These are phyloP conservation scores for Austrolebias charrua DNA, from an alignment of 2,797 vertebrate species.

Conservation along the genomic window DNA sequence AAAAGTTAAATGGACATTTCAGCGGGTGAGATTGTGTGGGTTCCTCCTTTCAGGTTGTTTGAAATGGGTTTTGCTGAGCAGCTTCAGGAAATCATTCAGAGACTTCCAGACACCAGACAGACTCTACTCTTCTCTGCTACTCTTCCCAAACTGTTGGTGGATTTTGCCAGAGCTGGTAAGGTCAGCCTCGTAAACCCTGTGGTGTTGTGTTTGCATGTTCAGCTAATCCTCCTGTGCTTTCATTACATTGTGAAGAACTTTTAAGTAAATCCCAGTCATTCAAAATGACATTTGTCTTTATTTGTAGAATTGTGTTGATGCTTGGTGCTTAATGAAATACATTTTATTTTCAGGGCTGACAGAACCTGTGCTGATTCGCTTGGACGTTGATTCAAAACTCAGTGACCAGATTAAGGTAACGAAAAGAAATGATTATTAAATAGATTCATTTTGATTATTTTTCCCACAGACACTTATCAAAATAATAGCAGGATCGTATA, in stretches of 20 bases:
- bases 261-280: background rate
- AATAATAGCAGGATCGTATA: background rate
- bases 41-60: conserved; percentile 83
- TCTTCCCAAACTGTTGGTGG: conserved; percentile 92
- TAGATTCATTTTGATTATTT: background rate
- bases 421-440: background rate
- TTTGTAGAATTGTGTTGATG: background rate
- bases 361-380: conserved; percentile 90
- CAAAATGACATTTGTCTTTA: background rate
- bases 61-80: conserved; percentile 98
- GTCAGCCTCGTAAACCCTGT: background rate
- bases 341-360: conserved; percentile 83
- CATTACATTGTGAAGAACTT: background rate
- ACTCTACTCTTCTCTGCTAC: conserved; percentile 95
- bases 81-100: conserved; percentile 90
- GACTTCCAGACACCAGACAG: conserved; percentile 91
- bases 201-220: background rate
- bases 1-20: background rate
- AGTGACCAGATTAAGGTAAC: conserved; percentile 92
- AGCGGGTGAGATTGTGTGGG: background rate
- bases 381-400: conserved; percentile 94
- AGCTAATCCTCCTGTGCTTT: too few relatives aligned
- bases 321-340: background rate
- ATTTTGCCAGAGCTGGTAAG: conserved; percentile 94
- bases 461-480: background rate